Evolutionary conservation across 2,888 invertebrate genomes (phyloP).

Genomic region (Amblyjoppa proteus): DNA sequence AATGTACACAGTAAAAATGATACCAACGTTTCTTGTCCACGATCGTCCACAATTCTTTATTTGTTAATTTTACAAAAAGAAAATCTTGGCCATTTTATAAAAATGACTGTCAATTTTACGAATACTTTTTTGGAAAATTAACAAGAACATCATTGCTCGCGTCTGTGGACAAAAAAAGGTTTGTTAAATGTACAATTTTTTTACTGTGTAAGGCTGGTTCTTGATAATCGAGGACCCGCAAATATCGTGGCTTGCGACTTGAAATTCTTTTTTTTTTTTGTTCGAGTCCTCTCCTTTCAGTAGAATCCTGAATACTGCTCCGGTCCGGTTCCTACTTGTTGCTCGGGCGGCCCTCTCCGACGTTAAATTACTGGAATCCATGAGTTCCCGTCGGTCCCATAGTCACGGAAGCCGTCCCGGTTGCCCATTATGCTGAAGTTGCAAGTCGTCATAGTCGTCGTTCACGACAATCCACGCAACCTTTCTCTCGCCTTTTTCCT

Average conservation of each 20-base stretch:
- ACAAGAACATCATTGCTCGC: too few relatives aligned
- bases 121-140: too few relatives aligned
- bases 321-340: neutral
- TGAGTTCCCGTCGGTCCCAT: slow-evolving; percentile 64
- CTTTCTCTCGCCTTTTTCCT: slow-evolving; percentile 41
- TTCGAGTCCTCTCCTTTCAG: neutral
- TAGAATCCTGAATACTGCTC: neutral
- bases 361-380: slow-evolving; percentile 59
- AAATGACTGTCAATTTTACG: too few relatives aligned
- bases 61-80: too few relatives aligned
- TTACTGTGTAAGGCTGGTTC: neutral
- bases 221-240: neutral
- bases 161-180: too few relatives aligned
- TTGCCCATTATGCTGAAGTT: slow-evolving; percentile 32
- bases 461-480: slow-evolving; percentile 36
- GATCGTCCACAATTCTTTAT: too few relatives aligned
- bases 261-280: neutral
- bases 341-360: neutral
- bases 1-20: neutral
- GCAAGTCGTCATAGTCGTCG: slow-evolving; percentile 50
- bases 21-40: too few relatives aligned
- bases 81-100: too few relatives aligned
- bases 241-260: neutral
- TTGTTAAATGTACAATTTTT: too few relatives aligned
- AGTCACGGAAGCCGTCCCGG: slow-evolving; percentile 72